phyloP scores from a whole-genome alignment of 2,797 vertebrate species.

The Pygocentrus nattereri region DNA sequence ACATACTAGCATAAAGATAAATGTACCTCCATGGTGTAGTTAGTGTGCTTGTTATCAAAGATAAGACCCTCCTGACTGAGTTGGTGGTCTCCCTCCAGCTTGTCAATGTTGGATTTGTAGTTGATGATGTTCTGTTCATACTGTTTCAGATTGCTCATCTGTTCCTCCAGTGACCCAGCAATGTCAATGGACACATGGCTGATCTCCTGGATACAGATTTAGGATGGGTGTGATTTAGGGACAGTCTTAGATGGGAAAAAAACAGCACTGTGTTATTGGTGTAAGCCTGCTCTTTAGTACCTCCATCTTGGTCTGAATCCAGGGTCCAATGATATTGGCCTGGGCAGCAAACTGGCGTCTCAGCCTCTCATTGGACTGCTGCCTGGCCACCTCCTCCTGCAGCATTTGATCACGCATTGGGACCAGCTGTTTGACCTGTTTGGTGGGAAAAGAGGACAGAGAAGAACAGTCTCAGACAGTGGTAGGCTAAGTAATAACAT shows the following conservation, averaged over 20 bases:
- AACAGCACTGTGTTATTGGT: no score
- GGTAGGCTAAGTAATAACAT: neutral
- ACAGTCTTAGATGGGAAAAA: neutral
- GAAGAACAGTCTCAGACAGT: neutral
- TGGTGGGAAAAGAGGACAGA: neutral
- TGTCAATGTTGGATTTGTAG: conserved; percentile 91
- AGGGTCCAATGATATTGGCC: conserved; percentile 91
- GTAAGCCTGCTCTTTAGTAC: conserved; percentile 64
- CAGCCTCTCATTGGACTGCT: conserved; percentile 89
- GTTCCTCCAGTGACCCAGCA: conserved; percentile 88
- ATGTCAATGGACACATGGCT: conserved; percentile 88
- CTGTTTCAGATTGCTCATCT: conserved; percentile 91
- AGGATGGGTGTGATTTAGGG: neutral
- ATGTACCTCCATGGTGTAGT: conserved; percentile 87
- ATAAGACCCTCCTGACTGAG: conserved; percentile 90
- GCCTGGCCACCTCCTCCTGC: conserved; percentile 89
- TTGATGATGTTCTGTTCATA: conserved; percentile 92
- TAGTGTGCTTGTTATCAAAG: conserved; percentile 94
- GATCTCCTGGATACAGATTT: conserved; percentile 81
- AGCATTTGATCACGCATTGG: conserved; percentile 91
- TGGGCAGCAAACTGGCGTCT: conserved; percentile 89
- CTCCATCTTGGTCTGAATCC: conserved; percentile 95
- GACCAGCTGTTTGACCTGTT: conserved; percentile 88
- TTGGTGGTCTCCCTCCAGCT: conserved; percentile 91
- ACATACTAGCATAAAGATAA: neutral